phyloP scores from a whole-genome alignment of 1,140 invertebrate genomes.

The Thaumatotibia leucotreta region DNA sequence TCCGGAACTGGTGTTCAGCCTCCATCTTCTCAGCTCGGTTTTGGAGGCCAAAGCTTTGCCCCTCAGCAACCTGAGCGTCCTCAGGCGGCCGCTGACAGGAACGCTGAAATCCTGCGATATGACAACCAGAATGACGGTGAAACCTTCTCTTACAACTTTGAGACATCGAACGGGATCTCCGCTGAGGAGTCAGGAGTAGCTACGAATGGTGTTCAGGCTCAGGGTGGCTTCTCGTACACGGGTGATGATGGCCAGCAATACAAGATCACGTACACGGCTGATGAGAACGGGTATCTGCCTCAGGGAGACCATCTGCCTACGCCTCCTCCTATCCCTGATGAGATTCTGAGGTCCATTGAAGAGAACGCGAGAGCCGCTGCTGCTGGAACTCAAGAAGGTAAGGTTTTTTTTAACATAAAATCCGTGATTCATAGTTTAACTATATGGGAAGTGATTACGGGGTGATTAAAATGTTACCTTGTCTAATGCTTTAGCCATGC shows the following conservation, averaged over 20 bases:
- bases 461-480: background rate
- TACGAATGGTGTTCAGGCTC: slow-evolving; percentile 59
- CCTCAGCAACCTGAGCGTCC: slow-evolving; percentile 46
- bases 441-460: no score
- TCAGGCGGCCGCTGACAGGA: slow-evolving; percentile 52
- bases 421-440: no score
- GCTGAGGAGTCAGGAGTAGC: slow-evolving; percentile 63
- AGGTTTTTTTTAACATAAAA: slow-evolving; percentile 1
- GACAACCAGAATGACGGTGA: slow-evolving; percentile 57
- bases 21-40: slow-evolving; percentile 9
- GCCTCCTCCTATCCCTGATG: slow-evolving; percentile 69
- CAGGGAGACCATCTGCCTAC: slow-evolving; percentile 70
- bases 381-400: slow-evolving; percentile 69
- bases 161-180: slow-evolving; percentile 68
- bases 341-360: slow-evolving; percentile 65
- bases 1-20: slow-evolving; percentile 17
- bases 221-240: slow-evolving; percentile 61
- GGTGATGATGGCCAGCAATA: slow-evolving; percentile 84
- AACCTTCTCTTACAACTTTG: slow-evolving; percentile 57
- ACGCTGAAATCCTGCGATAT: slow-evolving; percentile 54
- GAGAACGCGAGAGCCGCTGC: slow-evolving; percentile 63
- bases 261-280: slow-evolving; percentile 85
- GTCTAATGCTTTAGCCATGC: background rate
- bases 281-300: slow-evolving; percentile 85
- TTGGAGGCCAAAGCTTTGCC: slow-evolving; percentile 11